phyloP scores from a whole-genome alignment of 2,113 vertebrate genomes.

The Chaetodon trifascialis region DNA sequence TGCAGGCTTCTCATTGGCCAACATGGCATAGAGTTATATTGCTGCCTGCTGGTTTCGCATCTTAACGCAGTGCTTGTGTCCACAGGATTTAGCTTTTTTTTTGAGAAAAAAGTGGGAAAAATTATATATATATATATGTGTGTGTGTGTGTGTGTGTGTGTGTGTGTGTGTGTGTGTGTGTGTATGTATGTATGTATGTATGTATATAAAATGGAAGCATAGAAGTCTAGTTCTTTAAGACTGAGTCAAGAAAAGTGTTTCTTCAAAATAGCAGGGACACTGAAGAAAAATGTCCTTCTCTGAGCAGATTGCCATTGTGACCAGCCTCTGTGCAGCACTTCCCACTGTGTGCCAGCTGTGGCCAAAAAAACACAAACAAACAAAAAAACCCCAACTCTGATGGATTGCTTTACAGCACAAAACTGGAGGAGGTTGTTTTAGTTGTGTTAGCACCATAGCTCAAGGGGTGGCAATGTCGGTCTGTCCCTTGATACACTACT shows the following conservation, averaged over 20 bases:
- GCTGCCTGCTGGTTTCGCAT: too few species aligned
- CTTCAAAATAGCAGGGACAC: background rate
- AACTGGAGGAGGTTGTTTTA: background rate
- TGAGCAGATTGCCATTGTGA: background rate
- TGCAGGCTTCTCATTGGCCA: too few species aligned
- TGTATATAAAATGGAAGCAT: background rate
- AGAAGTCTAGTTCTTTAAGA: background rate
- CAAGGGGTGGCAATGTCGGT: too few species aligned
- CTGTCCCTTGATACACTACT: background rate
- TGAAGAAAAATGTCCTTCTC: background rate
- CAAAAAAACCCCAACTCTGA: background rate
- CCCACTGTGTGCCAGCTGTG: background rate
- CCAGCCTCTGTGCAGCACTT: background rate
- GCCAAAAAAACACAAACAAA: background rate
- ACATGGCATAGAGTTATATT: too few species aligned
- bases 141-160: too few species aligned
- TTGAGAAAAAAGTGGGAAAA: too few species aligned
- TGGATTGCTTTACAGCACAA: background rate
- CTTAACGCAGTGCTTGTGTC: too few species aligned
- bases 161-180: too few species aligned
- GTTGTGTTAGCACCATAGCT: background rate
- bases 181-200: too few species aligned
- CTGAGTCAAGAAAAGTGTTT: background rate
- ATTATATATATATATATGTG: too few species aligned
- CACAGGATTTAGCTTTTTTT: too few species aligned